These are phyloP conservation scores for Crocidura indochinensis DNA, from an alignment of 2,797 vertebrate genomes.

Conservation along the genomic window DNA sequence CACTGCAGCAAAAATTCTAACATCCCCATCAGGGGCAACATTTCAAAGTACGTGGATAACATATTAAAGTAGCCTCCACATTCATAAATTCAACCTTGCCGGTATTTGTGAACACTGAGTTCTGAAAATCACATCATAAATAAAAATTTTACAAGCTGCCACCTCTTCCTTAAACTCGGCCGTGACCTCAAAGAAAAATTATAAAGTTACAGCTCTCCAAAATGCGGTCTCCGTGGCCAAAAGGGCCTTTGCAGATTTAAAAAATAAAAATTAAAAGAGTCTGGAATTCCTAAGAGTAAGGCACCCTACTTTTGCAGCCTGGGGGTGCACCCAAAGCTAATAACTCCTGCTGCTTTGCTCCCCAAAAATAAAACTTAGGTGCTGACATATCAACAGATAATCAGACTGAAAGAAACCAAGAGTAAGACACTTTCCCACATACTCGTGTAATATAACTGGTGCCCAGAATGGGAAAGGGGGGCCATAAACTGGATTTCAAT, in stretches of 20 bases:
- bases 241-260: constrained; percentile 47
- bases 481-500: background rate
- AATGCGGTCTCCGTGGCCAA: constrained; percentile 50
- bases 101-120: constrained; percentile 75
- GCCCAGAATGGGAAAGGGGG: background rate
- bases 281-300: background rate
- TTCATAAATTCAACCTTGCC: constrained; percentile 82
- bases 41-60: constrained; percentile 71
- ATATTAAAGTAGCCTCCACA: constrained; percentile 73
- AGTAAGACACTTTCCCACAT: too few relatives aligned
- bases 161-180: constrained; percentile 72
- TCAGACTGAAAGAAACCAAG: constrained; percentile 20
- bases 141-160: constrained; percentile 75
- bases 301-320: background rate
- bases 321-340: background rate
- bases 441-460: background rate
- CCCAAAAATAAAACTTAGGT: constrained; percentile 51
- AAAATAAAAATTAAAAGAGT: constrained; percentile 52
- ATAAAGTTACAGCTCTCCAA: constrained; percentile 70
- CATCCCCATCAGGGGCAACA: constrained; percentile 41
- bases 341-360: background rate
- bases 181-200: constrained; percentile 51
- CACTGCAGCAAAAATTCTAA: constrained; percentile 38
- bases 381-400: constrained; percentile 23
- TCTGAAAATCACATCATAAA: constrained; percentile 78